Evolutionary conservation across 2,113 vertebrate genomes (phyloP), one percentile per base, ranked within the genome.

Genomic region (Hymenochirus boettgeri): DNA sequence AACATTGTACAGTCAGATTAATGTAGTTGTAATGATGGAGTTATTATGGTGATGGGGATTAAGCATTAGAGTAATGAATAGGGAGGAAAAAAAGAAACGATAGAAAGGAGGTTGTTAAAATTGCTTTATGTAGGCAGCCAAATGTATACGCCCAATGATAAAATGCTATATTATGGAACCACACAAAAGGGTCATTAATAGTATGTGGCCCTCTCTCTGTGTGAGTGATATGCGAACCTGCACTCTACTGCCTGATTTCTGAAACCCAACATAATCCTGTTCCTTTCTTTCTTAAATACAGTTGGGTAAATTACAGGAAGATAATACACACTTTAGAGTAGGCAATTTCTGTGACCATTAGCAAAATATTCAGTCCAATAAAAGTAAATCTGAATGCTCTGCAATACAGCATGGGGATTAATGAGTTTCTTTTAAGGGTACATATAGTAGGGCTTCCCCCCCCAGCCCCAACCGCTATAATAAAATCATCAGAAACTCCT

Each of bases 11-110:
- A 24, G 33, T 18, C 46, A 42, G 64, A 58, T 58, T 66, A 66
- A 69, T 60, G 65, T 45, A 51, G 64, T 52, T 53, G 25, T 52
- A 69, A 69, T 60, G 50, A 69, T 24, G 65, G n/a, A 22, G 65
- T 60, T 69, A 69, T 69, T 60, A 69, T 60, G 57, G 57, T 53
- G 31, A 42, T 33, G 35, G 13, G 21, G 47, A 59, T 51, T 50
- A 48, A 6, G 33, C 7, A 69, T 52, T 53, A 59, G 17, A 53
- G 24, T 42, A 67, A 67, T 51, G 48, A 59, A 59, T 37, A 53
- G 48, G 21, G 52, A 45, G 33, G 23, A 26, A 19, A 51, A 31
- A 58, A 66, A 66, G 22, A n/a, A 13, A 37, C 12, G 2, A 23
- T 21, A 23, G 37, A 33, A 55, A 29, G 48, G 39, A 56, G 37